Conservation (phyloP, 2,113 vertebrate species). For the Melanocharis versteri region DNA sequence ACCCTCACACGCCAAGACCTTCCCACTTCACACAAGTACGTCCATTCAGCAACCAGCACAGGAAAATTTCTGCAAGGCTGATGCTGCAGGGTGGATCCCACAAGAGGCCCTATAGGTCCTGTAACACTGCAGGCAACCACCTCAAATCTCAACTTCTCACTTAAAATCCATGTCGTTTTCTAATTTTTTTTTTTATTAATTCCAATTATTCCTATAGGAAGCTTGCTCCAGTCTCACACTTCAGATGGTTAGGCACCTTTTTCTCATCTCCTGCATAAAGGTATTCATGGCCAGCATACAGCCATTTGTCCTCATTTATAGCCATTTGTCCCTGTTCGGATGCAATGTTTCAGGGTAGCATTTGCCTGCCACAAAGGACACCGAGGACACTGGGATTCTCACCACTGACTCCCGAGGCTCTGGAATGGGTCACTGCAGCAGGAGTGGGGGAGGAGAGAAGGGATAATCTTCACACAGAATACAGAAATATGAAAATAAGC, state of each 20-base stretch:
- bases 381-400: not conserved
- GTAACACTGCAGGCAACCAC: not conserved
- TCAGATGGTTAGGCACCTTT: not conserved
- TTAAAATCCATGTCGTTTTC: not conserved
- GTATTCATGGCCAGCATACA: rapidly evolving
- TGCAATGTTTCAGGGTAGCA: not conserved
- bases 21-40: not conserved
- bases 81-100: not conserved
- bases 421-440: not conserved
- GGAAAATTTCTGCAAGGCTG: not conserved
- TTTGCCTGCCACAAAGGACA: not conserved
- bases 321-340: slow-evolving; percentile 5
- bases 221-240: not conserved
- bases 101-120: rapidly evolving
- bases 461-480: not conserved
- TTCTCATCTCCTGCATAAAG: not conserved
- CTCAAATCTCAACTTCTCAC: not conserved
- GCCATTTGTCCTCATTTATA: slow-evolving; percentile 18
- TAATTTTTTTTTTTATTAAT: not conserved
- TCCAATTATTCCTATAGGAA: not conserved
- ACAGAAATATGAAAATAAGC: slow-evolving; percentile 40
- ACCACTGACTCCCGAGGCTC: not conserved
- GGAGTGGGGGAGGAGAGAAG: not conserved
- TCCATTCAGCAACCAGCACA: not conserved
- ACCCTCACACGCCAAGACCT: not conserved